Percentiles rank a stretch among this genome's conserved stretches.
These are phyloP conservation scores for Panurus biarmicus DNA, from an alignment of 2,113 vertebrate genomes.

Conservation along the genomic window DNA sequence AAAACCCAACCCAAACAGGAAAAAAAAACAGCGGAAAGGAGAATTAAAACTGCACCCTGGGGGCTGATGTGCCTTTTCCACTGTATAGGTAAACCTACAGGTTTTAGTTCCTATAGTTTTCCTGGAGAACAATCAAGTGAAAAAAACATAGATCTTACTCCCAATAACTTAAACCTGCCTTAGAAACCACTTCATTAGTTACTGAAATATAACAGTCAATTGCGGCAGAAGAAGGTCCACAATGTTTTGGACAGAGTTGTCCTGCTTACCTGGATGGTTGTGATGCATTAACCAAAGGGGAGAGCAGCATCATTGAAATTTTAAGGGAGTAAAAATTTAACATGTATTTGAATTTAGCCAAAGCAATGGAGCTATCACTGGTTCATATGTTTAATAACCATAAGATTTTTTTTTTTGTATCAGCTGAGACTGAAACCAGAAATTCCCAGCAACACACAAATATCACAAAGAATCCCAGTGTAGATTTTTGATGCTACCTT, in stretches of 20 bases:
- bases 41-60: neutral
- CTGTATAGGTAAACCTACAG: neutral
- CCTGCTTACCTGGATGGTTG: neutral
- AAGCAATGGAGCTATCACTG: neutral
- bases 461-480: neutral
- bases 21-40: neutral
- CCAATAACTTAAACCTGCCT: neutral
- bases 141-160: neutral
- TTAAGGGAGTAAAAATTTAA: neutral
- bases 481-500: neutral
- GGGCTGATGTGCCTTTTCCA: neutral
- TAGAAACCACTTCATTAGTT: neutral
- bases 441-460: neutral
- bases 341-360: neutral
- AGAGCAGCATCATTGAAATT: neutral
- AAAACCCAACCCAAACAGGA: neutral
- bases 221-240: neutral
- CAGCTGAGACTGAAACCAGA: conserved; percentile 15
- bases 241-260: neutral
- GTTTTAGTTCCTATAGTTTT: neutral
- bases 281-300: neutral
- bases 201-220: neutral
- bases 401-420: neutral
- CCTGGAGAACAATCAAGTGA: neutral
- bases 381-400: neutral